Evolutionary conservation across 2,113 vertebrate species (phyloP), one percentile per base, ranked within the genome.

Genomic region (Rhinopomastus cyanomelas): DNA sequence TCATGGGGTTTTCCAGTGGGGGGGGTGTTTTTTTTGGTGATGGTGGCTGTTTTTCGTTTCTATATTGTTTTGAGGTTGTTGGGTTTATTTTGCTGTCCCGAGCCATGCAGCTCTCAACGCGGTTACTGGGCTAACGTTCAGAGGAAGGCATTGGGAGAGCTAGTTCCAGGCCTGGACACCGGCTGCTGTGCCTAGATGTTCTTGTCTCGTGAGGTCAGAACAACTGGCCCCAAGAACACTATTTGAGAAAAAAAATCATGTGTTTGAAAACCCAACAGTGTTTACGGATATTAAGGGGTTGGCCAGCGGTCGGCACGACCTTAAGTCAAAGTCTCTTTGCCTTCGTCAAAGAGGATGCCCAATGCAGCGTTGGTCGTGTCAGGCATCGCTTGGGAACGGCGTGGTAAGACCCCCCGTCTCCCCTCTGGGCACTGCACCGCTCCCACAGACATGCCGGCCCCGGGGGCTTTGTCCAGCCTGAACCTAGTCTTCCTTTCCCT

Each of bases 31-130:
- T 95, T 90, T 84, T 16, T 95, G 89, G 23, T 83, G 22, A 57
- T 92, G 48, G 71, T 83, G 65, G 48, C 88, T 36, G 65, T 5
- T 59, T 84, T 90, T 91, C 89, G 91, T 95, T 96, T 89, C 84
- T 95, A 7, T 73, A 95, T 94, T 87, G 89, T 90, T 96, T 57
- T 93, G 78, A 95, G 48, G 0, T n/a, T n/a, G n/a, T n/a, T n/a
- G 39, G 39, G 11, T 42, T 93, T 61, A 92, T 95, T 96, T 81
- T 95, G 74, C 92, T 95, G 26, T 93, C 96, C 79, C 36, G 37
- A 97, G 96, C 96, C 96, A 94, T 86, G 78, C 92, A 79, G 92
- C 95, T 93, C 65, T 97, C 92, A 91, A 83, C 93, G 82, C 85
- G 87, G 81, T 92, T 93, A 94, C 97, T 95, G 89, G 92, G 91